Base-by-base conservation (phyloP, 2,797 vertebrate genomes). In the Eleutherodactylus coqui region DNA sequence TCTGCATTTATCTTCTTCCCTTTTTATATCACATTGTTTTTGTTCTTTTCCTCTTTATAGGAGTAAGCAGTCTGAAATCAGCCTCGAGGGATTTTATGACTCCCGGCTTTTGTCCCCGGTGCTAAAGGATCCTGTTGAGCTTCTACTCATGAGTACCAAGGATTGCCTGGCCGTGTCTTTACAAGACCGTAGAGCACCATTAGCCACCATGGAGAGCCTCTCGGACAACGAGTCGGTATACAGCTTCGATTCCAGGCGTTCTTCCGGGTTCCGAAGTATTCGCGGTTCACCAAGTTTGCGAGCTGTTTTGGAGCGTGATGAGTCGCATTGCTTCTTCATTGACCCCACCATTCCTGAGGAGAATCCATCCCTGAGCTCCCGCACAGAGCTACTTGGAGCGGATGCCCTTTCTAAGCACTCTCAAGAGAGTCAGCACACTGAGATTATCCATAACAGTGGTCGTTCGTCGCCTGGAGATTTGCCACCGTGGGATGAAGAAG, bases 131-230 rank as follows among this genome's bases (percentile, higher is more conserved):
- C 96, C 96, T 0, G 97, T 98, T 89, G 97, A 99, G 82, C 94
- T 98, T 84, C 96, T 99, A 29, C 95, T 99, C 88, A 94, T 96
- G 89, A 96, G 97, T 83, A 97, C 97, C 0, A 95, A 97, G 88
- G 98, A 99, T 86, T 96, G 96, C 13, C 94, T 99, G 79, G 92
- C 96, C 0, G 96, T 97, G 60, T 97, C 98, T 93, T 93, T 98
- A 82, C 95, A 97, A 91, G 97, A 97, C 58, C 96, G 96, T 17
- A 95, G 97, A 34, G 98, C 98, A 0, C 98, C 98, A 0, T 93
- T 99, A 45, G 98, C 98, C 0, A 95, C 98, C 90, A 99, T 98
- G 97, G 98, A 99, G 92, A 99, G 97, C 90, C 96, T 99, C 10
- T 99, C 98, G 0, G 98, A 99, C 41, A 98, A 97, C 0, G 98